Evolutionary conservation across 2,888 invertebrate species (phyloP).

Genomic region (Protonemura montana): DNA sequence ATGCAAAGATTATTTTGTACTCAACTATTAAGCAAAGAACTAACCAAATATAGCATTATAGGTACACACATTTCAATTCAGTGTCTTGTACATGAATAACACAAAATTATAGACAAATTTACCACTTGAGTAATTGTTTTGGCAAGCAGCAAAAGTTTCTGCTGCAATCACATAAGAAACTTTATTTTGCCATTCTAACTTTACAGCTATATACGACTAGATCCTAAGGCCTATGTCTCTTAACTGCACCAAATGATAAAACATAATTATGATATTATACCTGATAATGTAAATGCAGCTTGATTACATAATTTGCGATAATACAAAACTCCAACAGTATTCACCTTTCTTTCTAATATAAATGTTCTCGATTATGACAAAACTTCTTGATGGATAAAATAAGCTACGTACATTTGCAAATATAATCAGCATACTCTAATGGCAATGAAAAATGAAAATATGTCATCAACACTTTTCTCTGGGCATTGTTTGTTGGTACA

Average conservation of each 20-base stretch:
- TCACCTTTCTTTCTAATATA: background rate
- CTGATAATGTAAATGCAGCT: conserved; percentile 42
- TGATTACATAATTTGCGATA: conserved; percentile 43
- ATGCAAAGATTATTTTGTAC: background rate
- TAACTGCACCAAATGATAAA: conserved; percentile 50
- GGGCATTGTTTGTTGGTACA: background rate
- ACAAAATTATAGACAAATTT: background rate
- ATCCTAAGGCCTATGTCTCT: conserved; percentile 23
- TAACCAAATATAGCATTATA: conserved; percentile 3
- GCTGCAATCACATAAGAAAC: conserved; percentile 16
- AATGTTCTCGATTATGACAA: background rate
- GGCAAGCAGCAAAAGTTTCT: background rate
- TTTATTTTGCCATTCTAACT: conserved; percentile 15
- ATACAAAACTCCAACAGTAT: conserved; percentile 40
- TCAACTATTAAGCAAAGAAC: background rate
- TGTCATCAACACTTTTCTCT: background rate
- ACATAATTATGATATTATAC: conserved; percentile 44
- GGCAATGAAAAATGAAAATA: background rate
- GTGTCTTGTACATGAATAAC: background rate
- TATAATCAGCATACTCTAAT: background rate
- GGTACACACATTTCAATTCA: background rate
- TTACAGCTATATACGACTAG: conserved; percentile 26
- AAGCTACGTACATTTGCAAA: background rate
- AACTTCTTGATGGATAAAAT: conserved; percentile 9
- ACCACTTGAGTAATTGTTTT: background rate